Evolutionary conservation across 2,797 vertebrate genomes (phyloP), one percentile per base, ranked within the genome.

Genomic region (Malacoraja senta): DNA sequence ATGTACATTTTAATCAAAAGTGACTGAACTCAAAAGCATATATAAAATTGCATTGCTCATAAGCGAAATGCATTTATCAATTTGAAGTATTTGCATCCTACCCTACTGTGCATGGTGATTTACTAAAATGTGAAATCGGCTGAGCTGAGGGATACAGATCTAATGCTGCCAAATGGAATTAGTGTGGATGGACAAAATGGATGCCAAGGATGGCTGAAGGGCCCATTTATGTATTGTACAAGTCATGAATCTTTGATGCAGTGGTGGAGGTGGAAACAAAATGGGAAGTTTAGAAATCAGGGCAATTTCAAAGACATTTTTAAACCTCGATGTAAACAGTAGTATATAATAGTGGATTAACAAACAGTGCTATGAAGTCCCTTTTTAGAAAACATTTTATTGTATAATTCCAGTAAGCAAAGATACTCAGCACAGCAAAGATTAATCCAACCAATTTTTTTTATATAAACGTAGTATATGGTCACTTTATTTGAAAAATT

Each of bases 381-480:
- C 72, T 92, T 92, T 92, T 92, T 92, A 92, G 97, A 97, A 97
- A 96, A 96, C 95, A 65, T 53, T 98, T 99, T 97, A 98, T 98
- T 98, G 97, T 96, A 98, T 97, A 98, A 96, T 96, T 97, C 98
- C 98, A 98, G 96, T 98, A 99, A 98, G 97, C 97, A 97, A 97
- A 95, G 96, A 96, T 97, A 95, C 96, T 96, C 98, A 99, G 97
- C 98, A 98, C 98, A 92, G 90, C 90, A 98, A 98, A 97, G 95
- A 96, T 95, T 93, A 94, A 97, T 96, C 97, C 94, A 93, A 95
- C 97, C 97, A 93, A 91, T 92, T 95, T 96, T 44, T 96, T 92
- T 96, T 98, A 95, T 96, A 99, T 96, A 99, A 98, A 99, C 98
- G 96, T 95, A 94, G 95, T 94, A 96, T 94, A 92, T 76, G 76